A percentile compares a stretch with the other conserved stretches of the same genome.
Evolutionary conservation across 2,888 invertebrate species (phyloP).

Genomic region (Hanleya hanleyi): DNA sequence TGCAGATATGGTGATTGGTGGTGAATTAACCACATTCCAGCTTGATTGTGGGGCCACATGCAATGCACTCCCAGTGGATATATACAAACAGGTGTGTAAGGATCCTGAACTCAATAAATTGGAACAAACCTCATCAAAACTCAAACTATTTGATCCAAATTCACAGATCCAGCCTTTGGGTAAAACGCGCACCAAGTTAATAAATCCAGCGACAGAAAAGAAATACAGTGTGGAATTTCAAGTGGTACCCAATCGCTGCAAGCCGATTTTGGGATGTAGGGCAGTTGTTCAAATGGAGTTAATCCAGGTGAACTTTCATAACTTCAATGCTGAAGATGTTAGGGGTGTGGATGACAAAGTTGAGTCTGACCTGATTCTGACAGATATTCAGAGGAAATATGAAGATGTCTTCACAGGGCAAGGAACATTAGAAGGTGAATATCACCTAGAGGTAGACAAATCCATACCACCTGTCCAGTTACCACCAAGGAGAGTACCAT

Average conservation of each 20-base stretch:
- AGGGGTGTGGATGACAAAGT: not conserved
- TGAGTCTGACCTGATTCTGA: not conserved
- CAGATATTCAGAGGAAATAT: slow-evolving; percentile 9
- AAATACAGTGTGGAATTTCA: slow-evolving; percentile 27
- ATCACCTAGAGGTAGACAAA: slow-evolving; percentile 9
- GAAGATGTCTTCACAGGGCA: not conserved
- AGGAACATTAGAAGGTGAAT: slow-evolving; percentile 1
- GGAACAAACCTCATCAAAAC: too few species aligned
- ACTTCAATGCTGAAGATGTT: slow-evolving; percentile 16
- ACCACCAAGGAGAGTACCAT: not conserved
- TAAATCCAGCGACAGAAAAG: slow-evolving; percentile 19
- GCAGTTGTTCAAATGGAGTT: slow-evolving; percentile 26
- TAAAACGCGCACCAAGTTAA: too few species aligned
- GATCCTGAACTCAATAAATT: too few species aligned
- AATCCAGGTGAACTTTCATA: too few species aligned
- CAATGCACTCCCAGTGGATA: too few species aligned
- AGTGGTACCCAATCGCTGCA: slow-evolving; percentile 9
- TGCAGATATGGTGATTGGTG: too few species aligned
- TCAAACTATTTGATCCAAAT: too few species aligned
- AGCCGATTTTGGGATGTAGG: slow-evolving; percentile 18
- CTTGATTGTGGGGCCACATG: too few species aligned
- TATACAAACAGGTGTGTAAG: too few species aligned
- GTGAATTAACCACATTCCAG: too few species aligned
- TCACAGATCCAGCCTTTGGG: too few species aligned
- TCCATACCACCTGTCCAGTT: not conserved